These are phyloP conservation scores for Byasa hedistus DNA, from an alignment of 2,888 invertebrate species.

Conservation along the genomic window DNA sequence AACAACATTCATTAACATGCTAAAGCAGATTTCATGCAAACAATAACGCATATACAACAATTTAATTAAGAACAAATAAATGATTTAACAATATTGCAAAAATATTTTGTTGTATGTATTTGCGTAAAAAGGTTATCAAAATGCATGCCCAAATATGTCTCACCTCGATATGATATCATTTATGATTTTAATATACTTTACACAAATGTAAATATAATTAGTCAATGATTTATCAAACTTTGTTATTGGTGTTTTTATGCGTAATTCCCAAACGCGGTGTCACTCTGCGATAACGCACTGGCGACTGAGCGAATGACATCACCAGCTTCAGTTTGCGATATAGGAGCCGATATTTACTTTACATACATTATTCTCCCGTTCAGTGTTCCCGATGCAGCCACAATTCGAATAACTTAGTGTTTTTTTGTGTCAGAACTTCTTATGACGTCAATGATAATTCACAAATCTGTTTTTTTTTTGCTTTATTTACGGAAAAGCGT, in stretches of 20 bases:
- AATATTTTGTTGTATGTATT: too few species aligned
- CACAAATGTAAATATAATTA: background rate
- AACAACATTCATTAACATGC: background rate
- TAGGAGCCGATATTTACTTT: background rate
- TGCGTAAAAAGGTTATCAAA: background rate
- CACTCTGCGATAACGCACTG: background rate
- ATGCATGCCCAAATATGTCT: background rate
- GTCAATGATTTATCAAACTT: background rate
- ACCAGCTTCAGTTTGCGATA: background rate
- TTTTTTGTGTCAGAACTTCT: background rate
- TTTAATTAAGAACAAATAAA: background rate
- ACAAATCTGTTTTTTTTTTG: too few species aligned
- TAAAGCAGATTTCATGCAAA: background rate
- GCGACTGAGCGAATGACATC: slow-evolving; percentile 2
- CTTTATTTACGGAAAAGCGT: too few species aligned
- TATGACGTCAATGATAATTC: background rate
- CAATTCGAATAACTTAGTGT: background rate
- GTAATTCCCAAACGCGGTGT: background rate
- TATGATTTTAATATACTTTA: background rate
- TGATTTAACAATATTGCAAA: background rate
- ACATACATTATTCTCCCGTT: slow-evolving; percentile 44
- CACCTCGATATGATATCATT: background rate
- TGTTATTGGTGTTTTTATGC: background rate
- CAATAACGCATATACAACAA: background rate
- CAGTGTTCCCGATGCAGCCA: background rate